Conservation (phyloP, 2,113 vertebrate genomes). For the Copsychus sechellarum region DNA sequence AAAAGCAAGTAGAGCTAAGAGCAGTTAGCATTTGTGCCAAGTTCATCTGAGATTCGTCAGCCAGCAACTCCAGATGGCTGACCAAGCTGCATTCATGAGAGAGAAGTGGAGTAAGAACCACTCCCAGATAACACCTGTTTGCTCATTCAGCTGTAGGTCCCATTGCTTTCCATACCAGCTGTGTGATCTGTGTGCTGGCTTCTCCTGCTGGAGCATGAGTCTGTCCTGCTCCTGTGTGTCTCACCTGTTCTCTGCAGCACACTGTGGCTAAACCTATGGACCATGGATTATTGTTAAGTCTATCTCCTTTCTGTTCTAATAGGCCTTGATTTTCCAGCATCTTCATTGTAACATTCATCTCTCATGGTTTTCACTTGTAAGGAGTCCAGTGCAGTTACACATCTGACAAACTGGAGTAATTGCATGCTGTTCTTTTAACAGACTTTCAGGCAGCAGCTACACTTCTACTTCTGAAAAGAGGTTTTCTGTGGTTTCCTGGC, state of each 20-base stretch:
- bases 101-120: not conserved
- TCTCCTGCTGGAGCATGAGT: not conserved
- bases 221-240: not conserved
- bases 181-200: not conserved
- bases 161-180: not conserved
- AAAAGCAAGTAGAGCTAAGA: not conserved
- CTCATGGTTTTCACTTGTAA: not conserved
- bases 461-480: not conserved
- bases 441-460: not conserved
- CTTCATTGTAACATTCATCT: not conserved
- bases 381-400: not conserved
- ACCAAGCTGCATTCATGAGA: accelerated
- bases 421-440: not conserved
- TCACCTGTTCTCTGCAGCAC: not conserved
- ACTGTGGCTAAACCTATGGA: not conserved
- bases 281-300: not conserved
- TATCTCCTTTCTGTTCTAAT: not conserved
- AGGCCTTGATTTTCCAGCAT: not conserved
- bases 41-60: not conserved
- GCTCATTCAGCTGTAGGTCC: not conserved
- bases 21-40: not conserved
- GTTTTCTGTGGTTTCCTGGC: not conserved
- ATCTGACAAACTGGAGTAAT: not conserved
- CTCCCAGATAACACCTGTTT: not conserved
- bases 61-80: not conserved